Conservation (phyloP, 1,140 invertebrate species). For the Penaeus indicus region DNA sequence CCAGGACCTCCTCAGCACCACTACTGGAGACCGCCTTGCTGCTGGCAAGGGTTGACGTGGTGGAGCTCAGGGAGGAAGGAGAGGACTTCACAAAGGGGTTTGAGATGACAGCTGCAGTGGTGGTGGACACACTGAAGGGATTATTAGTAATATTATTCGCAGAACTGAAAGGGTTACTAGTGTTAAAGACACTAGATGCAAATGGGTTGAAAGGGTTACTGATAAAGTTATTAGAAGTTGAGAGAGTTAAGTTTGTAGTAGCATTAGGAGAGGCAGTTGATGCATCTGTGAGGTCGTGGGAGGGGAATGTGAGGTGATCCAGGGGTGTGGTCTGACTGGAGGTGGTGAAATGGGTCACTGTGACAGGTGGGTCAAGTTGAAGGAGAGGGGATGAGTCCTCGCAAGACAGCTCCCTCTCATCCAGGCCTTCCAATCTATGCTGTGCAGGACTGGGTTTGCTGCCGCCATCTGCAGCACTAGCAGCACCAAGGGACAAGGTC, state of each 20-base stretch:
- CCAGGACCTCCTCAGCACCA: slow-evolving; percentile 27
- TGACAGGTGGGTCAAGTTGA: slow-evolving; percentile 33
- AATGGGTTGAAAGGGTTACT: slow-evolving; percentile 57
- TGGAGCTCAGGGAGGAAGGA: slow-evolving; percentile 19
- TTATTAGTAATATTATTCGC: not conserved
- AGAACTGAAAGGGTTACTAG: slow-evolving; percentile 31
- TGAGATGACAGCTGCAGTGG: not conserved
- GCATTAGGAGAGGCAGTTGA: slow-evolving; percentile 13
- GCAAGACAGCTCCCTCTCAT: slow-evolving; percentile 27
- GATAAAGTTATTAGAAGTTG: slow-evolving; percentile 12
- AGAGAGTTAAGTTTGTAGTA: not conserved
- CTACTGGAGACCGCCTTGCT: slow-evolving; percentile 47
- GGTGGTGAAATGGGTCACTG: slow-evolving; percentile 29
- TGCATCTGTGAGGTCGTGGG: slow-evolving; percentile 12
- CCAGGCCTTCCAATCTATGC: slow-evolving; percentile 29
- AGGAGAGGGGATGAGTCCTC: slow-evolving; percentile 41
- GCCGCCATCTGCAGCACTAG: slow-evolving; percentile 12
- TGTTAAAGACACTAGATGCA: slow-evolving; percentile 47
- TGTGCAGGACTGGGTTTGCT: slow-evolving; percentile 17
- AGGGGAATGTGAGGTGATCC: slow-evolving; percentile 17
- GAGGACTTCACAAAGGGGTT: not conserved
- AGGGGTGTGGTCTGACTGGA: slow-evolving; percentile 25
- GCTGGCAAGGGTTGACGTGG: slow-evolving; percentile 9
- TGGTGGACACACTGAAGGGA: not conserved
- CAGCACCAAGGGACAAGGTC: slow-evolving; percentile 47